These are phyloP conservation scores for Cryptosula pallasiana DNA, from an alignment of 2,888 invertebrate species.

Conservation along the genomic window DNA sequence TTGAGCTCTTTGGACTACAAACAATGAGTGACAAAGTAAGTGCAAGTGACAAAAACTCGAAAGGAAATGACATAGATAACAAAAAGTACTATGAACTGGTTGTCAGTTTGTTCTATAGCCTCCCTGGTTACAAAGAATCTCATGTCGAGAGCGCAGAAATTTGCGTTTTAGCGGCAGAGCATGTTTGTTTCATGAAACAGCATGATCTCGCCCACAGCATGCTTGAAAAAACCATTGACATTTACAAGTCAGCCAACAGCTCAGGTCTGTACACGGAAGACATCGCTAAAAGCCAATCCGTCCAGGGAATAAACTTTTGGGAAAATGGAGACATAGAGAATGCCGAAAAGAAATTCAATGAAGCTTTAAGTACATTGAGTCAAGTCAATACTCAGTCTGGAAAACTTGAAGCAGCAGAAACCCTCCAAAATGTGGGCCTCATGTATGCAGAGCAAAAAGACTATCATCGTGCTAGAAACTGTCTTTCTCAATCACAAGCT, in stretches of 20 bases:
- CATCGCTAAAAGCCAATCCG: neutral
- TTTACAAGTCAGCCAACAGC: neutral
- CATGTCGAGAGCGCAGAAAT: neutral
- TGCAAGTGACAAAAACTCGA: neutral
- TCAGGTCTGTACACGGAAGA: neutral
- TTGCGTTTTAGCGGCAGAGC: neutral
- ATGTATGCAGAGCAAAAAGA: neutral
- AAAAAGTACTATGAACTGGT: neutral
- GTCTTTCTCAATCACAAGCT: neutral
- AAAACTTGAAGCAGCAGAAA: neutral
- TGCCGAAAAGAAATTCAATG: neutral
- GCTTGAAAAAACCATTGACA: neutral
- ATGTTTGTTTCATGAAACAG: neutral
- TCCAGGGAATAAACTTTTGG: neutral
- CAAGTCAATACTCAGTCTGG: neutral
- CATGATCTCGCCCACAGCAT: neutral
- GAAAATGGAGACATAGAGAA: neutral
- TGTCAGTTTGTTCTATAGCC: neutral
- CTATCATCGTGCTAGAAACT: neutral
- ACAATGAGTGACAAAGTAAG: neutral
- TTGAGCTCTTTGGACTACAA: neutral
- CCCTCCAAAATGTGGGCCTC: neutral
- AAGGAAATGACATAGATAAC: neutral
- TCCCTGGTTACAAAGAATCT: neutral
- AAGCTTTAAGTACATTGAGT: neutral